Conservation (phyloP, 2,888 invertebrate genomes). For the Boloria selene region DNA sequence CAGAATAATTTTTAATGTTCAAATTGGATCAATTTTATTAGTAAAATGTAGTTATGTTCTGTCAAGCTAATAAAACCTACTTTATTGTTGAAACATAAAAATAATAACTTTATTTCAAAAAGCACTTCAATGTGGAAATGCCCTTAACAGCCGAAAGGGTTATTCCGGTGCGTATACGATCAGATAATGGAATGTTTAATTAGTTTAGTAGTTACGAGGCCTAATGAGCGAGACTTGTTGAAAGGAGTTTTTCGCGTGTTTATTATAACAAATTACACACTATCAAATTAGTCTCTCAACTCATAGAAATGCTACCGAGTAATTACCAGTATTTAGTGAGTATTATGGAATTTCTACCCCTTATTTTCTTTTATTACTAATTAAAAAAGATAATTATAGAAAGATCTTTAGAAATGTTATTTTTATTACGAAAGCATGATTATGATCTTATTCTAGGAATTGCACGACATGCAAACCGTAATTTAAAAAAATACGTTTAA, state of each 20-base stretch:
- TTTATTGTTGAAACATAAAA: slow-evolving; percentile 2
- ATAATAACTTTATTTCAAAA: neutral
- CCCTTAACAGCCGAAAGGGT: slow-evolving; percentile 22
- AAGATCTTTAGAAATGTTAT: too few relatives aligned
- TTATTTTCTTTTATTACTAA: neutral
- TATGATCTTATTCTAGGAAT: too few relatives aligned
- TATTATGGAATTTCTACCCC: neutral
- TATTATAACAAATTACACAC: slow-evolving; percentile 32
- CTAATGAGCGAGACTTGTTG: slow-evolving; percentile 35
- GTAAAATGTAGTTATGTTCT: too few relatives aligned
- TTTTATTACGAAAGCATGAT: too few relatives aligned
- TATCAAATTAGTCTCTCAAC: slow-evolving; percentile 36
- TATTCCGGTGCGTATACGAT: slow-evolving; percentile 37
- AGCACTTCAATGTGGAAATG: neutral
- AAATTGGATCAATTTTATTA: too few relatives aligned
- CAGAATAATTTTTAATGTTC: too few relatives aligned
- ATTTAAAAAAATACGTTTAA: too few relatives aligned
- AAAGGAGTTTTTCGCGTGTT: slow-evolving; percentile 30
- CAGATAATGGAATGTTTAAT: slow-evolving; percentile 38
- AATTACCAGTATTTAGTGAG: neutral
- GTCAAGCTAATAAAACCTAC: neutral
- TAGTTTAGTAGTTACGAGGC: slow-evolving; percentile 32
- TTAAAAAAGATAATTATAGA: too few relatives aligned
- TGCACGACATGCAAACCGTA: too few relatives aligned
- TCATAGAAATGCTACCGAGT: neutral